Evolutionary conservation across 53 echinoderm and acorn worm genomes (phyloP).

Genomic region (Actinopyga echinites): DNA sequence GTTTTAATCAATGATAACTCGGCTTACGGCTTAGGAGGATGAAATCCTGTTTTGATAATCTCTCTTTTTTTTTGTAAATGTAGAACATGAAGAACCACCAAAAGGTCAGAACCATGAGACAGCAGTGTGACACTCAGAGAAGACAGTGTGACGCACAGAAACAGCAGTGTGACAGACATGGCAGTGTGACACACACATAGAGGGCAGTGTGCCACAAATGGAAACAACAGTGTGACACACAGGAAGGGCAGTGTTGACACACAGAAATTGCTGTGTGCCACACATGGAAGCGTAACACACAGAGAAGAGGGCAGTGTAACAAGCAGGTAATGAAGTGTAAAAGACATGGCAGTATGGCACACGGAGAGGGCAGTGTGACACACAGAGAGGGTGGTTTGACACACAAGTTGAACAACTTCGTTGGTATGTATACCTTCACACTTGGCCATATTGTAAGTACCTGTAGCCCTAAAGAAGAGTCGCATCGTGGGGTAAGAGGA

Average conservation of each 20-base stretch:
- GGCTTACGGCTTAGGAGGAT: too few species aligned
- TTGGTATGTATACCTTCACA: too few species aligned
- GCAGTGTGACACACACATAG: not conserved
- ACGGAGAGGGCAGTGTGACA: too few species aligned
- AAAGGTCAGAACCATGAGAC: slow-evolving; percentile 59
- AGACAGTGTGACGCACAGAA: not conserved
- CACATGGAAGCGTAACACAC: slow-evolving; percentile 42
- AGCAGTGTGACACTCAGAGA: slow-evolving; percentile 37
- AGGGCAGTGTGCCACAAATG: too few species aligned
- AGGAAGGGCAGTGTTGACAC: too few species aligned
- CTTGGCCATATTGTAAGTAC: too few species aligned
- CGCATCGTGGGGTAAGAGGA: too few species aligned
- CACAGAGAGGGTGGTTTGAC: too few species aligned
- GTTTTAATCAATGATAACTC: not conserved
- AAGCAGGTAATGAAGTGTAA: not conserved
- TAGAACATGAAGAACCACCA: not conserved
- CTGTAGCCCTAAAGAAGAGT: too few species aligned
- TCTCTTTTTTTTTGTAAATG: not conserved
- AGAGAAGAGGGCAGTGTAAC: not conserved
- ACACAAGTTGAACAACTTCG: too few species aligned
- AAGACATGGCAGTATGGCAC: not conserved
- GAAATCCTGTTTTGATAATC: not conserved
- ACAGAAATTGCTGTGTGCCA: too few species aligned
- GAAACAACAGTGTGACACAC: too few species aligned
- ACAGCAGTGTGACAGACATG: not conserved